Evolutionary conservation across 92 coral and sea anemone genomes (phyloP).

Genomic region (Zoanthus sansibaricus): DNA sequence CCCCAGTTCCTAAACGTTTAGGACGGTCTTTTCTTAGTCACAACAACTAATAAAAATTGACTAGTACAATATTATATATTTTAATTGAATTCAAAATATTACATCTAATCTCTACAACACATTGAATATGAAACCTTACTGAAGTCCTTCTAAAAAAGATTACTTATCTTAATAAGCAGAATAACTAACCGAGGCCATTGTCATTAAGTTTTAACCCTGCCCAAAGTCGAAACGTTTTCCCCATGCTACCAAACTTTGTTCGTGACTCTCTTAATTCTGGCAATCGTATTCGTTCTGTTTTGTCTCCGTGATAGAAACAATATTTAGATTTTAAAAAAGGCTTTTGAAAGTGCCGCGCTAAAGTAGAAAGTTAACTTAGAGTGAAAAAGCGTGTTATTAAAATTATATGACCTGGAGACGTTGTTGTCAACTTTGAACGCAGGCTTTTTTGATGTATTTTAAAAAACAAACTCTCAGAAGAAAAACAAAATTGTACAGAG

Average conservation of each 20-base stretch:
- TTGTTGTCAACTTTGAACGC: not conserved
- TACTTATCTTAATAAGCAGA: not conserved
- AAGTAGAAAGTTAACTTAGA: not conserved
- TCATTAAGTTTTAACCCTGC: not conserved
- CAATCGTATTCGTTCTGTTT: not conserved
- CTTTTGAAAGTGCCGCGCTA: not conserved
- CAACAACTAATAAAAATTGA: not conserved
- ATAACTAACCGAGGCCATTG: not conserved
- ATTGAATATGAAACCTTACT: not conserved
- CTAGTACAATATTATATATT: not conserved
- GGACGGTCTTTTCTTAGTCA: not conserved
- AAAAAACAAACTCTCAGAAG: not conserved
- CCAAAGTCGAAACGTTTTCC: not conserved
- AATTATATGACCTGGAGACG: not conserved
- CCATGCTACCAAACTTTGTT: not conserved
- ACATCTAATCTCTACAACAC: not conserved
- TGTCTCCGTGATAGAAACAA: not conserved
- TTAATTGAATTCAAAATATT: not conserved
- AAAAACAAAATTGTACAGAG: not conserved
- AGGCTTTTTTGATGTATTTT: not conserved
- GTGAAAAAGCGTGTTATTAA: not conserved
- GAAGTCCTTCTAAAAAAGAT: not conserved
- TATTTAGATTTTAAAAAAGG: conserved; percentile 1
- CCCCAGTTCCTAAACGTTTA: too few species aligned
- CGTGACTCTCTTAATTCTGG: not conserved